Base-by-base conservation (phyloP, 30 jellyfish, hydroid and myxozoan genomes). In the Rhopilema esculentum region DNA sequence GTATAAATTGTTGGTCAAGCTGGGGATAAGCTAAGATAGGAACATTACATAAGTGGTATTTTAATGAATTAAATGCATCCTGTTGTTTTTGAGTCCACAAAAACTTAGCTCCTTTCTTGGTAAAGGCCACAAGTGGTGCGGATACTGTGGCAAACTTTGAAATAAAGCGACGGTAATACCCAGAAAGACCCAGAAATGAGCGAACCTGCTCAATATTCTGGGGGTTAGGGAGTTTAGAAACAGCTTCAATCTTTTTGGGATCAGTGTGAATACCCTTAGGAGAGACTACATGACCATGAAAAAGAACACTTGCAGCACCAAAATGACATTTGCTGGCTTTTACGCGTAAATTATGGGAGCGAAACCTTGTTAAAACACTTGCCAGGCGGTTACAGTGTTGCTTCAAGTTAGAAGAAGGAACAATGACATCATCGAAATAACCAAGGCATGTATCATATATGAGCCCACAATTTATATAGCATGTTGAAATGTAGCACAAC, bases 221-320 rank as follows among this genome's bases (percentile, higher is more conserved):
- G 25, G 81, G 81, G 82, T 16, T 20, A 29, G 81, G 81, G 81
- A 72, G 69, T 20, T 15, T 72, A 27, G 70, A 32, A 32, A 76
- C 32, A 21, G 81, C 19, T 76, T 51, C 40, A 20, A 51, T 76
- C 40, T 76, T 76, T 18, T 51, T 27, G 7, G 80, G 49, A 40
- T 82, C 88, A 21, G 89, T 24, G 48, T 16, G 29, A 31, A 82
- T 24, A 23, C 88, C 91, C 25, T 30, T 49, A 20, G 9, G 21
- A n/a, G 89, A 66, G 49, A 82, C 89, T 25, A 82, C 89, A 68
- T 66, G 91, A 49, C 91, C 91, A 15, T 66, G 77, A 69, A 31
- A 82, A 12, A 31, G 33, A 18, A 82, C 88, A 16, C 62, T 28
- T 29, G 20, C 30, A n/a, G 75, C 77, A 16, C 89, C 89, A 68